Conservation (phyloP, 2,113 vertebrate genomes). For the Mormyrus iriodes region DNA sequence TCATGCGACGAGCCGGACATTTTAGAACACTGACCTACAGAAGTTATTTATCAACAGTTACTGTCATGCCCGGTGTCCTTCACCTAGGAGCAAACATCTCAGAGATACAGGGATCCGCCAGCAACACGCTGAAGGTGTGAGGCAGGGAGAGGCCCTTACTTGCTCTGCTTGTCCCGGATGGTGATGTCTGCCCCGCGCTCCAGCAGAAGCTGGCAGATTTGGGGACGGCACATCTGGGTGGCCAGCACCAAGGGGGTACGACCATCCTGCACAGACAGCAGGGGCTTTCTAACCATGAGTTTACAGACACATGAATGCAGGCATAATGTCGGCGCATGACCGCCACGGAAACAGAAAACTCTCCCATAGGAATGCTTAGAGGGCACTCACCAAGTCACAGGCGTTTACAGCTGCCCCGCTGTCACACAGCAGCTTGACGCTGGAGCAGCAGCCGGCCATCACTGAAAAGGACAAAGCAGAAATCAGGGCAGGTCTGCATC, state of each 20-base stretch:
- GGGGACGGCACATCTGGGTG: conserved; percentile 91
- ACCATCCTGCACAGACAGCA: conserved; percentile 69
- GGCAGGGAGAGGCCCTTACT: conserved; percentile 55
- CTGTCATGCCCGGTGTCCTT: not conserved
- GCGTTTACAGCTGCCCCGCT: conserved; percentile 80
- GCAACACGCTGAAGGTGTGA: not conserved
- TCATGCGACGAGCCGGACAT: not conserved
- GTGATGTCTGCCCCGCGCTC: conserved; percentile 82
- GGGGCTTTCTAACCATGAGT: not conserved
- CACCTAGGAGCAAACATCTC: not conserved
- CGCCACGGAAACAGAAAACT: not conserved
- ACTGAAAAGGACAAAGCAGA: conserved; percentile 56
- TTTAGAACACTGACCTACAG: not conserved
- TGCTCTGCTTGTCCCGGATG: conserved; percentile 85
- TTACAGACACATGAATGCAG: not conserved
- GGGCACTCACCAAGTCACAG: conserved; percentile 76
- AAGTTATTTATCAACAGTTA: not conserved
- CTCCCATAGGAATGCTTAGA: not conserved
- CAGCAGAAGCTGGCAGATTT: conserved; percentile 80
- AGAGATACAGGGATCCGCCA: not conserved
- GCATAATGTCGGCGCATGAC: not conserved
- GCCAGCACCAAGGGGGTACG: conserved; percentile 86
- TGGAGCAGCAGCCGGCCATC: conserved; percentile 86
- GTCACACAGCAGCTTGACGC: conserved; percentile 89
- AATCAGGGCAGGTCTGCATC: not conserved